These are phyloP conservation scores for Lynx canadensis DNA, from an alignment of 2,113 vertebrate species.

Conservation along the genomic window DNA sequence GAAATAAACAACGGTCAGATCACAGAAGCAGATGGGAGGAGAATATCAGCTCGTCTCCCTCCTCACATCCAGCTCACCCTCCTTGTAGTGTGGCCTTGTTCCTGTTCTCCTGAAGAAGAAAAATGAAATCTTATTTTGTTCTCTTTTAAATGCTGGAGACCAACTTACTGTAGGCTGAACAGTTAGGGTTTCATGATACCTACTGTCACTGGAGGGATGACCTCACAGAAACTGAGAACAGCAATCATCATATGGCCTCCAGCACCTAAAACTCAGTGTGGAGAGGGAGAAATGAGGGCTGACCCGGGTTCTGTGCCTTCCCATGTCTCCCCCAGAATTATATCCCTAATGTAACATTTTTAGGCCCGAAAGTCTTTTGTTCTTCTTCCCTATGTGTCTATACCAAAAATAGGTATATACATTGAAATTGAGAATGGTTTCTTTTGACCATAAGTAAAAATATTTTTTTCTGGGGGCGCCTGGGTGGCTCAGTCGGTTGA, in stretches of 20 bases:
- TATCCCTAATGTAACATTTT: not conserved
- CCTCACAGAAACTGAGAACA: not conserved
- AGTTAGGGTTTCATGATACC: not conserved
- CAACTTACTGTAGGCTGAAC: not conserved
- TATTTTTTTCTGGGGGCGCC: not conserved
- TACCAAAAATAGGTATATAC: not conserved
- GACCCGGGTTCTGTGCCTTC: not conserved
- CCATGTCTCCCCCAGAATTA: not conserved
- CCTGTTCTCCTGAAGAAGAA: not conserved
- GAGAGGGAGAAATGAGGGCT: not conserved
- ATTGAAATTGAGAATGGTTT: not conserved
- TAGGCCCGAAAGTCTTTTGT: not conserved
- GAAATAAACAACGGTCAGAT: not conserved
- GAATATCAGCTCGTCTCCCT: not conserved
- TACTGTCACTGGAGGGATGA: not conserved
- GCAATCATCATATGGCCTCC: no score
- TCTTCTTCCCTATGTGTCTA: not conserved
- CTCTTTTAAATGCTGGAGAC: not conserved
- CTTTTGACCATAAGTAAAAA: not conserved
- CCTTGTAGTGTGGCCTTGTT: not conserved
- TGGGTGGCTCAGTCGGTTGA: no score
- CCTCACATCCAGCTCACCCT: not conserved
- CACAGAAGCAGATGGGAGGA: no score
- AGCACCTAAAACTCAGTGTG: accelerated
- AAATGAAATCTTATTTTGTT: not conserved